Percentiles rank a stretch among this genome's conserved stretches.
phyloP scores from a whole-genome alignment of 2,113 vertebrate genomes.

The Saccopteryx leptura region DNA sequence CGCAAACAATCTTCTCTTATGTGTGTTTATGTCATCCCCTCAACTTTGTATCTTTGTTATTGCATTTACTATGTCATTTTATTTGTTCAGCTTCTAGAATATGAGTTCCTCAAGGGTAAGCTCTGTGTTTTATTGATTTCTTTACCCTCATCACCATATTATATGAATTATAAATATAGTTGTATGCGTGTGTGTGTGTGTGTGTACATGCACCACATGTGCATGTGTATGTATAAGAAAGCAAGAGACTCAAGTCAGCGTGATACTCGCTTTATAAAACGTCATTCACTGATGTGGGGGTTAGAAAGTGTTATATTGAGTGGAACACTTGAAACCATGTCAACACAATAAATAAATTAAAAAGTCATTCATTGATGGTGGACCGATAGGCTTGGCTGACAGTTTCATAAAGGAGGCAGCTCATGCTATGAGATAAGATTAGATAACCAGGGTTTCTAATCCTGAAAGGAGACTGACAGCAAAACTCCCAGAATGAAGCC shows the following conservation, averaged over 20 bases:
- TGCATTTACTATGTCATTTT: not conserved
- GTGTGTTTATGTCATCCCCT: not conserved
- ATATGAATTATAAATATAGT: not conserved
- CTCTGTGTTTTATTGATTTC: not conserved
- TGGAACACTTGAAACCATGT: too few species aligned
- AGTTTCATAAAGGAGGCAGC: not conserved
- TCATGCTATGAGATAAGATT: conserved; percentile 19
- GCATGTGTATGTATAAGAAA: not conserved
- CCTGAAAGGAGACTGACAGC: not conserved
- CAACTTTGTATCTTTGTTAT: not conserved
- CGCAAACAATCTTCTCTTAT: not conserved
- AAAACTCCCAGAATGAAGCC: conserved; percentile 33
- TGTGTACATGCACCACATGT: not conserved
- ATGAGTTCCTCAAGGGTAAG: not conserved
- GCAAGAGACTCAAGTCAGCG: not conserved
- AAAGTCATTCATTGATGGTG: not conserved
- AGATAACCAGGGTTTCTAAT: conserved; percentile 33
- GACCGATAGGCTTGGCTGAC: not conserved
- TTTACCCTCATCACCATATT: not conserved
- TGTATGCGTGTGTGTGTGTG: not conserved
- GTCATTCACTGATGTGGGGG: not conserved
- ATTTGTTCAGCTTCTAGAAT: not conserved
- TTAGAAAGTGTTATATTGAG: too few species aligned
- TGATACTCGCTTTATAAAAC: not conserved
- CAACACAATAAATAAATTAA: too few species aligned